These are phyloP conservation scores for Rissa tridactyla DNA, from an alignment of 2,113 vertebrate species.

Conservation along the genomic window DNA sequence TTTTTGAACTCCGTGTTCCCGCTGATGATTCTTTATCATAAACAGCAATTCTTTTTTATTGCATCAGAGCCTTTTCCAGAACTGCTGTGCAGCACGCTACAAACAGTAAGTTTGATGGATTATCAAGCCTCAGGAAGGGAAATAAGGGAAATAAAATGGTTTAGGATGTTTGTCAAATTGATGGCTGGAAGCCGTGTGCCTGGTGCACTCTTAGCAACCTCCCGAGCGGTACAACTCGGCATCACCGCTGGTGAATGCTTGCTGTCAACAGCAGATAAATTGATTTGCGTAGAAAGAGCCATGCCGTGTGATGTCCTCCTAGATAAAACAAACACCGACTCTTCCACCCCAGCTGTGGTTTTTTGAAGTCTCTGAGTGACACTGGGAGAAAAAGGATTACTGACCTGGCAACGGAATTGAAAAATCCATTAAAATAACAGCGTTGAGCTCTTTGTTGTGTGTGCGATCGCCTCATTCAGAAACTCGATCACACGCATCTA, in stretches of 20 bases:
- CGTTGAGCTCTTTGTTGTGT: not conserved
- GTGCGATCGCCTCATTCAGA: not conserved
- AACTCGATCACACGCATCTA: rapidly evolving
- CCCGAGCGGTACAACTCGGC: not conserved
- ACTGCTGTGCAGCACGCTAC: not conserved
- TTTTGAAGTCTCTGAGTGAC: not conserved
- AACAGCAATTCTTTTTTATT: not conserved
- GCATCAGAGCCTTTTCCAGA: not conserved
- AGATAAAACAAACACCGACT: constrained; percentile 16
- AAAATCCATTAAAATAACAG: constrained; percentile 29
- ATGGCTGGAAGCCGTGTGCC: not conserved
- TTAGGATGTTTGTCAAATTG: not conserved
- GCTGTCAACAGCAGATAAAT: constrained; percentile 35
- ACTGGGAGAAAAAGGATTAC: not conserved
- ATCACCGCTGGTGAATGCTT: not conserved
- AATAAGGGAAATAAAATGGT: constrained; percentile 24
- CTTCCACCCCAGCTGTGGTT: not conserved
- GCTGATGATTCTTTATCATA: not conserved
- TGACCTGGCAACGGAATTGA: constrained; percentile 33
- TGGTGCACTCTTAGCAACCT: not conserved
- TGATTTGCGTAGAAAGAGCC: not conserved
- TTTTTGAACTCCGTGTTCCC: not conserved
- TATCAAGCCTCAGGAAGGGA: not conserved
- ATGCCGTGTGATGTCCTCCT: not conserved
- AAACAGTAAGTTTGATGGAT: not conserved